Evolutionary conservation across 2,797 vertebrate species (phyloP), one percentile per base, ranked within the genome.

Genomic region (Onychomys arenicola): DNA sequence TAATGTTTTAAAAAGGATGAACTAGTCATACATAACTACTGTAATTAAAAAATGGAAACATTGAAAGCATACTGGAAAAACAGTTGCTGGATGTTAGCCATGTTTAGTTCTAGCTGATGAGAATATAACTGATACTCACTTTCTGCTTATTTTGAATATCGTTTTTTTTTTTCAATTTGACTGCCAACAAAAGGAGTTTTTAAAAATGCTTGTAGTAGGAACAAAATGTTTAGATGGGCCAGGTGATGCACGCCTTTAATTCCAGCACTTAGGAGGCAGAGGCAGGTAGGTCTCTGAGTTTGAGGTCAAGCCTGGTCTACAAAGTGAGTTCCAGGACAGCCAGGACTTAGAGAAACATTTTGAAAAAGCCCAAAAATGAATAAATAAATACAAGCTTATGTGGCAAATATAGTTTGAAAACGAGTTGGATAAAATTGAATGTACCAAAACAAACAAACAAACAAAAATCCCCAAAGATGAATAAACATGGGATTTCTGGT

Each of bases 1-100:
- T 61, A 52, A 5, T 90, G 82, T 87, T 96, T 92, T 94, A 85
- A 93, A 84, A 92, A 57, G 11, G 34, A 73, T 34, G 85, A 46
- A 78, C 65, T 94, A 80, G 25, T 82, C 8, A 34, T 46, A 37
- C 2, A 43, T 89, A 88, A 52, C 27, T 91, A 40, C 34, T 82
- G 0, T 78, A 73, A 78, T 89, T 89, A 67, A 90, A 91, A 87
- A 27, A 86, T 55, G 46, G 61, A 71, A 89, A 81, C 32, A 14
- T 10, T 90, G 81, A 49, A 63, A 90, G 37, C 19, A 67, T 59
- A 52, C 23, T 23, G 25, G 89, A 52, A 46, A 21, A 52, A 25
- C 29, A 71, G 65, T 78, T 52, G 90, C 61, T 37, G 27, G 87
- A 84, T 89, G 61, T 94, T 88, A 46, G 6, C 27, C 32, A 19